These are phyloP conservation scores for Halictus ligatus DNA, from an alignment of 2,888 invertebrate genomes.

Conservation along the genomic window DNA sequence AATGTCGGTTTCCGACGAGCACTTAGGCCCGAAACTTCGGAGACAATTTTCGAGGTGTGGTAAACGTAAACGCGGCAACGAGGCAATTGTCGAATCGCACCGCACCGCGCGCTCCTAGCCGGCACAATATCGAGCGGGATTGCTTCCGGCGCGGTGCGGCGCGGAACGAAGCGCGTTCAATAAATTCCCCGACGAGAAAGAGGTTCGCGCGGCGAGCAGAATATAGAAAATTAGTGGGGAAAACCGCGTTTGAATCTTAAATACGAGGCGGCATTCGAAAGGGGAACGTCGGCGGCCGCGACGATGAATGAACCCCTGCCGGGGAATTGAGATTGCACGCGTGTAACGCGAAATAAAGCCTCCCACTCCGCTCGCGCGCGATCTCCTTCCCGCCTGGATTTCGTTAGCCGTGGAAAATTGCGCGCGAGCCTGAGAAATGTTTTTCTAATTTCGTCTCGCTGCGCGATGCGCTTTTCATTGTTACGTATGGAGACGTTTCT, in stretches of 20 bases:
- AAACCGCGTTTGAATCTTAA: conserved; percentile 37
- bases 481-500: too few relatives aligned
- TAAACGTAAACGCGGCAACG: neutral
- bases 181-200: conserved; percentile 20
- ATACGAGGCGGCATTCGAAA: conserved; percentile 13
- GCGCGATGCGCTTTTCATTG: too few relatives aligned
- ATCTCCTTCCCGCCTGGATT: conserved; percentile 1
- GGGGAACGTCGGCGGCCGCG: neutral
- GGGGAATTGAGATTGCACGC: conserved; percentile 36
- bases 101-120: neutral
- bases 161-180: neutral
- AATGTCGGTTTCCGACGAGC: too few relatives aligned
- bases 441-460: too few relatives aligned
- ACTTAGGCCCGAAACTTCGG: neutral
- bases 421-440: neutral
- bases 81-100: neutral
- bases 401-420: conserved; percentile 4
- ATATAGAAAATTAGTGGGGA: conserved; percentile 42
- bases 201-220: neutral
- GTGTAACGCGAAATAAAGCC: conserved; percentile 35
- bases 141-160: neutral
- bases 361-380: neutral
- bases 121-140: conserved; percentile 24
- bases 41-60: neutral
- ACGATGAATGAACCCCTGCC: conserved; percentile 35